phyloP scores from a whole-genome alignment of 2,113 vertebrate genomes.

The Hystrix brachyura region DNA sequence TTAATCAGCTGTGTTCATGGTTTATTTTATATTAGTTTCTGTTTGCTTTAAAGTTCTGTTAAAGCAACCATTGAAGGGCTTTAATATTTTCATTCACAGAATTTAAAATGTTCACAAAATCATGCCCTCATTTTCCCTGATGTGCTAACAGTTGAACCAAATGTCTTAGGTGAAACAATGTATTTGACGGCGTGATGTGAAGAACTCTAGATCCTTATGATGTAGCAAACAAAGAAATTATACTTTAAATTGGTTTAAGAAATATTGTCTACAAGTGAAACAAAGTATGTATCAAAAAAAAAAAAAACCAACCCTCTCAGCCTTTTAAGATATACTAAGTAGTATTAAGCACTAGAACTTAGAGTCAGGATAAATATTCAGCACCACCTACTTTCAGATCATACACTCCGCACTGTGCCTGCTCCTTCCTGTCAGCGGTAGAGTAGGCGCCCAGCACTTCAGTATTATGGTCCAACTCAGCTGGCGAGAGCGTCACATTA shows the following conservation, averaged over 20 bases:
- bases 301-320: neutral
- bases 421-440: constrained; percentile 59
- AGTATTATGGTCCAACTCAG: neutral
- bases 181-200: neutral
- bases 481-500: constrained; percentile 82
- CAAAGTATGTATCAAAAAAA: neutral
- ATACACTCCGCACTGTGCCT: neutral
- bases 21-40: neutral
- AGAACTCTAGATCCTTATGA: neutral
- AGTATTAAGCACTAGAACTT: neutral
- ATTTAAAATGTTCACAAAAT: constrained; percentile 36
- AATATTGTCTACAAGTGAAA: neutral
- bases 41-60: neutral
- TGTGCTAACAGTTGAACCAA: neutral
- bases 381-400: neutral
- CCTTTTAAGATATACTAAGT: neutral
- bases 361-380: neutral
- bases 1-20: neutral
- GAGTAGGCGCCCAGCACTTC: constrained; percentile 47
- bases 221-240: neutral
- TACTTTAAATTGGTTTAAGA: neutral
- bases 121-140: neutral
- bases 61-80: neutral
- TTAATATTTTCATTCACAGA: neutral
- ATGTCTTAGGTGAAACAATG: neutral